These are phyloP conservation scores for Phrynocephalus forsythii DNA, from an alignment of 2,797 vertebrate species.

Conservation along the genomic window DNA sequence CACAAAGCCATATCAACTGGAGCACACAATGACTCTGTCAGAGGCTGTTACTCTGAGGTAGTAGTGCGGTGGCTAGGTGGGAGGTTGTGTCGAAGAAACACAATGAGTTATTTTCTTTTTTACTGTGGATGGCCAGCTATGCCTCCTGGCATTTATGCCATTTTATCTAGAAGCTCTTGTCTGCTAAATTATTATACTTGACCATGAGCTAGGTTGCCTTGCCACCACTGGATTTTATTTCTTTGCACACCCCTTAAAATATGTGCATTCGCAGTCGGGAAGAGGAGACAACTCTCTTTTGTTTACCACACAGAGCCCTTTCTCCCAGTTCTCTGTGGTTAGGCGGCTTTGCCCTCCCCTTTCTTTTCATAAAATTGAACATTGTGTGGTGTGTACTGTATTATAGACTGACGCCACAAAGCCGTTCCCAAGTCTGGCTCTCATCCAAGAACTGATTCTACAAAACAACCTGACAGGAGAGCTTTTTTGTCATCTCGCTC, in stretches of 20 bases:
- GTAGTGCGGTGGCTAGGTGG: constrained; percentile 1
- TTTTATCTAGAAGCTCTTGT: constrained; percentile 16
- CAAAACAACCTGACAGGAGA: neutral
- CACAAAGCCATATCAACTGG: constrained; percentile 23
- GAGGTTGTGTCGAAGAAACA: constrained; percentile 5
- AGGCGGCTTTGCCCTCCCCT: constrained; percentile 47
- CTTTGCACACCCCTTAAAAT: constrained; percentile 11
- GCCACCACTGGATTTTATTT: constrained; percentile 39
- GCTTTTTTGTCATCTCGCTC: constrained; percentile 16
- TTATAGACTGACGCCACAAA: constrained; percentile 33
- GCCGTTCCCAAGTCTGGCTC: constrained; percentile 14
- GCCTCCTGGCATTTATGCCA: neutral
- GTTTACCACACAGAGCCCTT: constrained; percentile 33
- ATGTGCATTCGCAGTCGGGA: constrained; percentile 15
- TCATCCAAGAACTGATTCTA: constrained; percentile 34
- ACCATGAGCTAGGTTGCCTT: constrained; percentile 22
- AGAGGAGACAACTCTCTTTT: constrained; percentile 42
- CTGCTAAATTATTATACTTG: constrained; percentile 15
- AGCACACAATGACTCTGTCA: neutral
- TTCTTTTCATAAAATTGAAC: constrained; percentile 33
- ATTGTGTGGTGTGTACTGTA: constrained; percentile 17
- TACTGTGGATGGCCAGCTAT: neutral
- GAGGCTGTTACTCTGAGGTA: neutral
- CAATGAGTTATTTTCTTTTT: constrained; percentile 17
- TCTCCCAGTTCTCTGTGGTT: constrained; percentile 30